Evolutionary conservation across 2,113 vertebrate genomes (phyloP), one percentile per base, ranked within the genome.

Genomic region (Microcebus jonahi): DNA sequence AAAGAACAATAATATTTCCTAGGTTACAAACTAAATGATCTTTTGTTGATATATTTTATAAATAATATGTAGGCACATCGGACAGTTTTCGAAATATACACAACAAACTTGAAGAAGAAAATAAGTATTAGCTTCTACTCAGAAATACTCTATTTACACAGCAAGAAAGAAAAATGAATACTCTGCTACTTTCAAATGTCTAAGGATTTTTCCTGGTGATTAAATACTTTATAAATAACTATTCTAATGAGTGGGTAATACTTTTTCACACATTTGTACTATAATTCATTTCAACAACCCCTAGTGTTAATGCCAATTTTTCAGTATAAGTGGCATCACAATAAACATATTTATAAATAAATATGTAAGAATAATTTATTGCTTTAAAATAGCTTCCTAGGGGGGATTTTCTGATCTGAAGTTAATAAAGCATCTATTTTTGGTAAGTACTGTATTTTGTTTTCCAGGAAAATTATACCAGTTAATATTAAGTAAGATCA

Each of bases 221-320:
- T 86, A 67, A 94, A 61, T 81, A 57, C 61, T 86, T 86, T 80
- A 5, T 93, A 29, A 79, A 39, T 68, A 92, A 67, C 13, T 91
- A 1, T 53, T 71, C 45, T 76, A 55, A 31, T 82, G n/a, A 39
- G 4, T 85, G 2, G 42, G 31, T 31, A 61, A 92, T 68, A 81
- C 34, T 34, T 39, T 57, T 59, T 85, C 17, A 93, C 48, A 79
- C 6, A 90, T 50, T 31, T 77, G 15, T 84, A 42, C 13, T 77
- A 25, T 65, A 82, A 73, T 25, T 90, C 2, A 95, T 83, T 82
- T 95, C 31, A 83, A 45, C 7, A 93, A 67, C 9, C 9, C 17
- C 8, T 25, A 45, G 29, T 63, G 39, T 34, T 25, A 18, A 50
- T 55, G 57, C 5, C 39, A 79, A 21, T 36, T 27, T 84, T 85